phyloP scores from a whole-genome alignment of 2,888 invertebrate species.

The Candidula unifasciata region DNA sequence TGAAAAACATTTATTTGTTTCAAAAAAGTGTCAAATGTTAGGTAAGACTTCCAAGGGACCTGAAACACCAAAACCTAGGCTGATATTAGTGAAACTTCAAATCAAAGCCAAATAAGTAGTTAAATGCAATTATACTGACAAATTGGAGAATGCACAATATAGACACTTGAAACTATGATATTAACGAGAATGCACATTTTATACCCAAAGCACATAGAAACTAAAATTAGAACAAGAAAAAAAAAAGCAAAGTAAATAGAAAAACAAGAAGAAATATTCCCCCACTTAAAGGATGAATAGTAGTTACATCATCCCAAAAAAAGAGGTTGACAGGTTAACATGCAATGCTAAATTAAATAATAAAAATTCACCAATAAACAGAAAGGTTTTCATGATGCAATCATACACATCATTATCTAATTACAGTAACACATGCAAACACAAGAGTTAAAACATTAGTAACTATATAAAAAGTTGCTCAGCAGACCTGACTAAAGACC shows the following conservation, averaged over 20 bases:
- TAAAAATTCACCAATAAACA: not conserved
- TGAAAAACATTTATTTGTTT: constrained; percentile 34
- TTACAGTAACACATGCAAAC: not conserved
- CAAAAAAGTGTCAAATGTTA: constrained; percentile 30
- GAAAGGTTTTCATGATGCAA: not conserved
- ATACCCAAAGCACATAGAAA: constrained; percentile 6
- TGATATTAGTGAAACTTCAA: not conserved
- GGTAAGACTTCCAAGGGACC: not conserved
- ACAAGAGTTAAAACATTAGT: not conserved
- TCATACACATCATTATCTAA: constrained; percentile 4
- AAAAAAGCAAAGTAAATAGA: not conserved
- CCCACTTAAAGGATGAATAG: not conserved
- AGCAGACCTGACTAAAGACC: no score
- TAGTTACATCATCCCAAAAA: constrained; percentile 2
- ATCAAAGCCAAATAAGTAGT: not conserved
- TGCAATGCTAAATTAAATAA: constrained; percentile 41
- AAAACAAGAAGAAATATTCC: constrained; percentile 23
- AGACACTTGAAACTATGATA: not conserved
- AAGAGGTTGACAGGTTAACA: not conserved
- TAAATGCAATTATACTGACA: not conserved
- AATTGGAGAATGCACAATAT: not conserved
- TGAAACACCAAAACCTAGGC: constrained; percentile 1
- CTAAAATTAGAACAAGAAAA: not conserved
- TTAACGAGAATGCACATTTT: not conserved
- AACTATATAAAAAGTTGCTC: no score